phyloP scores from a whole-genome alignment of 2,797 vertebrate species.

The Lutjanus argentimaculatus region DNA sequence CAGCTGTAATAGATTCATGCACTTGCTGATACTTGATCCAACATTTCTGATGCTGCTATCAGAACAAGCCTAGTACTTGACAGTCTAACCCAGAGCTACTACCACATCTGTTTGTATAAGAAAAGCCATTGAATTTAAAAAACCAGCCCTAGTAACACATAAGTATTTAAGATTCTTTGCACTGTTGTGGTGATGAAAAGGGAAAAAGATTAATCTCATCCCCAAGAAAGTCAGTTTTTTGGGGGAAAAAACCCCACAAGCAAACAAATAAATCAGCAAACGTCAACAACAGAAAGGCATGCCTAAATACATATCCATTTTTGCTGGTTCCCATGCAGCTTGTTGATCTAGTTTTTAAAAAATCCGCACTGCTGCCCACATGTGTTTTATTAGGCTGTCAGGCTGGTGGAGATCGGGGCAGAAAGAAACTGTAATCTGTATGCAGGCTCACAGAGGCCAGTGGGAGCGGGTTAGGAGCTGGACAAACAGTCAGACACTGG shows the following conservation, averaged over 20 bases:
- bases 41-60: no score
- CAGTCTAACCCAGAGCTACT: neutral
- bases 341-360: slow-evolving; percentile 62
- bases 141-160: neutral
- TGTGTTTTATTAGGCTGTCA: slow-evolving; percentile 68
- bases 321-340: slow-evolving; percentile 12
- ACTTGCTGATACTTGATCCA: no score
- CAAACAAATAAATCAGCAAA: slow-evolving; percentile 45
- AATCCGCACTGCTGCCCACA: slow-evolving; percentile 45
- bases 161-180: neutral
- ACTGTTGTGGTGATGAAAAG: neutral
- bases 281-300: slow-evolving; percentile 15
- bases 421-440: slow-evolving; percentile 77
- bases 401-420: slow-evolving; percentile 50
- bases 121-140: neutral
- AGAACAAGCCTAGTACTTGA: no score
- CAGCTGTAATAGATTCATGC: no score
- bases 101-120: neutral
- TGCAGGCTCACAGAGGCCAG: slow-evolving; percentile 82
- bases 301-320: slow-evolving; percentile 29
- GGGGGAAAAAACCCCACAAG: neutral
- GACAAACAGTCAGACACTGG: slow-evolving; percentile 75
- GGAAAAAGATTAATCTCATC: slow-evolving; percentile 30
- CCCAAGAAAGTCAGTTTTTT: neutral
- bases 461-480: slow-evolving; percentile 57